Conservation (phyloP, 2,113 vertebrate species). For the Pelobates fuscus region DNA sequence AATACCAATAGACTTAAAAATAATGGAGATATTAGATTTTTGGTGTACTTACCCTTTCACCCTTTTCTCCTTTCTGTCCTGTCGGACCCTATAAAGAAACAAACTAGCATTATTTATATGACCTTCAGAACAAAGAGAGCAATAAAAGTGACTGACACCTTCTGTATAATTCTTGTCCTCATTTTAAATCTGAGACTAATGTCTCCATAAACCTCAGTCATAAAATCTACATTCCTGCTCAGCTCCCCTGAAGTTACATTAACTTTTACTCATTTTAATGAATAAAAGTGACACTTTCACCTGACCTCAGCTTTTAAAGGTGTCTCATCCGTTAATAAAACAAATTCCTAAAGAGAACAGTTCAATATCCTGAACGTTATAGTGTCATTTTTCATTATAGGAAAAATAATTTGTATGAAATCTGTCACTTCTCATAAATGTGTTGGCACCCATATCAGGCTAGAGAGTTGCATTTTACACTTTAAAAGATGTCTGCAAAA, state of each 20-base stretch:
- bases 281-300: not conserved
- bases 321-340: not conserved
- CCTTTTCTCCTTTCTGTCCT: slow-evolving; percentile 92
- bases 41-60: slow-evolving; percentile 87
- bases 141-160: slow-evolving; percentile 11
- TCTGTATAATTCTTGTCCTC: slow-evolving; percentile 17
- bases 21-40: slow-evolving; percentile 13
- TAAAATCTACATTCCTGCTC: slow-evolving; percentile 16
- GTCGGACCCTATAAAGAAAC: slow-evolving; percentile 74
- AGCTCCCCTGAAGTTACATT: not conserved
- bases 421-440: no score
- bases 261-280: not conserved
- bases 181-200: slow-evolving; percentile 6
- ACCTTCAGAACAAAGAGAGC: not conserved
- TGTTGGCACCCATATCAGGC: no score
- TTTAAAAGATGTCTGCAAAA: no score
- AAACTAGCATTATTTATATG: slow-evolving; percentile 48
- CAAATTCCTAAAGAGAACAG: not conserved
- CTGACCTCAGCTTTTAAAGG: not conserved
- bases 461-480: no score
- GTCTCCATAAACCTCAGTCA: not conserved
- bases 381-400: no score
- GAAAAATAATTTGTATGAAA: no score
- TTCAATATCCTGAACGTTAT: no score
- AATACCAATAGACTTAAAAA: not conserved